phyloP scores from a whole-genome alignment of 1,140 invertebrate genomes.

The Magallana gigas region DNA sequence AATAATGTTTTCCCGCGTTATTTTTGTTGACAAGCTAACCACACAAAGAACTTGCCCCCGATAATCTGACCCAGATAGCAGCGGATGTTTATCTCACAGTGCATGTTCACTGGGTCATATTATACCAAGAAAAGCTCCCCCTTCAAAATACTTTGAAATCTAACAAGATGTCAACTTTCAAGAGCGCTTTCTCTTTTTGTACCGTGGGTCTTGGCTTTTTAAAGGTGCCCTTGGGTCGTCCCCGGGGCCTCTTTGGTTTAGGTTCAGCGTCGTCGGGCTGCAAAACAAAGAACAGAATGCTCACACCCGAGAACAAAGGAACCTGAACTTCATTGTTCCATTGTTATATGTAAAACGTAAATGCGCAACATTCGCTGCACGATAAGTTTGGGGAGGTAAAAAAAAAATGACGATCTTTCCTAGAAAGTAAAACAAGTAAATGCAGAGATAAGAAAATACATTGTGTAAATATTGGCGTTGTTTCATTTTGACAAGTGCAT shows the following conservation, averaged over 20 bases:
- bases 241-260: not conserved
- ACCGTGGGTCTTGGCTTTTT: constrained; percentile 9
- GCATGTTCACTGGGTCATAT: constrained; percentile 12
- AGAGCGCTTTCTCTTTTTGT: not conserved
- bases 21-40: not conserved
- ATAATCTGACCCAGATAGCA: constrained; percentile 19
- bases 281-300: constrained; percentile 1
- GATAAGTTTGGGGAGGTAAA: too few relatives aligned
- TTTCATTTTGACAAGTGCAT: too few relatives aligned
- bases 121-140: constrained; percentile 1
- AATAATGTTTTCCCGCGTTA: too few relatives aligned
- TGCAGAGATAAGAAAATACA: too few relatives aligned
- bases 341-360: not conserved
- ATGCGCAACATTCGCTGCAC: too few relatives aligned
- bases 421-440: too few relatives aligned
- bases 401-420: too few relatives aligned
- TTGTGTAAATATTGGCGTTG: too few relatives aligned
- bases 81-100: constrained; percentile 26
- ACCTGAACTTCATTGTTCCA: not conserved
- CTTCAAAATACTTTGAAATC: not conserved
- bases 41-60: constrained; percentile 6
- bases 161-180: not conserved
- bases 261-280: constrained; percentile 1
- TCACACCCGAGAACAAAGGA: not conserved
- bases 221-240: constrained; percentile 23